These are phyloP conservation scores for Odontesthes bonariensis DNA, from an alignment of 2,113 vertebrate genomes.

Conservation along the genomic window DNA sequence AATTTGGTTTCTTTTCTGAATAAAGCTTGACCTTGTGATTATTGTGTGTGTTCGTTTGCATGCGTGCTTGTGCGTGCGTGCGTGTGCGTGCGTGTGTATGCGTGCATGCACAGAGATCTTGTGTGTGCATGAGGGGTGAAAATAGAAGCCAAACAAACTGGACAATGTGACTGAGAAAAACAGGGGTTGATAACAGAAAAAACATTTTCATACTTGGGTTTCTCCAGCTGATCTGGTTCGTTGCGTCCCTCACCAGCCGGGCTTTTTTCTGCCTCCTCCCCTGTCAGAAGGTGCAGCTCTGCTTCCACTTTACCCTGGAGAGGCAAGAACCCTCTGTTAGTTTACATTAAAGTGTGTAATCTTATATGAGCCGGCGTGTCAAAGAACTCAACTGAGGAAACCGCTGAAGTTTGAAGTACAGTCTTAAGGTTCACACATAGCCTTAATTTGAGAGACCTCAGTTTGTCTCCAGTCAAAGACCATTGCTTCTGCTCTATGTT, in stretches of 20 bases:
- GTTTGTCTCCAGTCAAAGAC: no score
- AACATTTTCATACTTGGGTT: slow-evolving; percentile 91
- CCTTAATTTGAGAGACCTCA: no score
- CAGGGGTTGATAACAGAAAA: not conserved
- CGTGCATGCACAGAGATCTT: not conserved
- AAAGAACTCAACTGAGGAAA: not conserved
- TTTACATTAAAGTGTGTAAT: not conserved
- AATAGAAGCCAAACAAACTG: slow-evolving; percentile 1
- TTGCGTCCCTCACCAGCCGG: slow-evolving; percentile 94
- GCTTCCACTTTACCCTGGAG: slow-evolving; percentile 97
- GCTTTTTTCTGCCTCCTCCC: slow-evolving; percentile 94
- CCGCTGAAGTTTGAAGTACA: not conserved
- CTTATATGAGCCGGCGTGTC: not conserved
- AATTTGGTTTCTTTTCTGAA: no score
- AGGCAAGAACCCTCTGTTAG: not conserved
- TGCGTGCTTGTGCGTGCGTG: not conserved
- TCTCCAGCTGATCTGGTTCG: slow-evolving; percentile 96
- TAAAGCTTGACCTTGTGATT: not conserved
- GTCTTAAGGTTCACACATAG: no score
- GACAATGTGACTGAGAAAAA: not conserved
- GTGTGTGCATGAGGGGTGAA: not conserved
- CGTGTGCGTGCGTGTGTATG: not conserved
- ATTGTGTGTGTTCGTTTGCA: not conserved
- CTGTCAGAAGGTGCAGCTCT: slow-evolving; percentile 93
- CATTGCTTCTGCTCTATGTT: no score